phyloP scores from a whole-genome alignment of 1,140 invertebrate genomes.

The Carposina sasakii region DNA sequence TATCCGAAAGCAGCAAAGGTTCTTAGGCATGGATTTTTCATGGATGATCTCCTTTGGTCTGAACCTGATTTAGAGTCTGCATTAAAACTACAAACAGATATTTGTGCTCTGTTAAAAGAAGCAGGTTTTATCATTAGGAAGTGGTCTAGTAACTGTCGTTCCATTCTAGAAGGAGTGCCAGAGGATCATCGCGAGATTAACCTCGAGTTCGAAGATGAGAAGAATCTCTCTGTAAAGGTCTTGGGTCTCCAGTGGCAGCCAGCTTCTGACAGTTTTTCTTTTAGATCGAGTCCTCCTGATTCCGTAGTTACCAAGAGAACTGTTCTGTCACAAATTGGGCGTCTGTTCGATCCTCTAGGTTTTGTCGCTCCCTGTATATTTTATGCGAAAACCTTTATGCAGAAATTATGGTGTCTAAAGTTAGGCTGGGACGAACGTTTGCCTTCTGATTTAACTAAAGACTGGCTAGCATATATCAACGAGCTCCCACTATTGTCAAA shows the following conservation, averaged over 20 bases:
- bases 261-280: not conserved
- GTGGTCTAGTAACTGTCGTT: slow-evolving; percentile 1
- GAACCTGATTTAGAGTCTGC: not conserved
- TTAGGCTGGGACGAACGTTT: no score
- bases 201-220: slow-evolving; percentile 2
- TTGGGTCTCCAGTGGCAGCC: slow-evolving; percentile 8
- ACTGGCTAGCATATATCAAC: no score
- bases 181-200: not conserved
- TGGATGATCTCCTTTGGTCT: slow-evolving; percentile 35
- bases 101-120: not conserved
- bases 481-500: no score
- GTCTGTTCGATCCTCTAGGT: slow-evolving; percentile 15
- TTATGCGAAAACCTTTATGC: slow-evolving; percentile 16
- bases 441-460: no score
- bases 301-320: not conserved
- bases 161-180: not conserved
- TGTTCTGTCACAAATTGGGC: slow-evolving; percentile 4
- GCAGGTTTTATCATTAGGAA: slow-evolving; percentile 1
- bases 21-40: slow-evolving; percentile 25
- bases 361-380: slow-evolving; percentile 15
- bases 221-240: slow-evolving; percentile 1
- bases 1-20: slow-evolving; percentile 10
- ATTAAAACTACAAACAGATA: not conserved
- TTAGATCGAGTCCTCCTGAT: not conserved
- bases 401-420: slow-evolving; percentile 21